Base-by-base conservation (phyloP, 2,888 invertebrate species). In the Dusona sp. region DNA sequence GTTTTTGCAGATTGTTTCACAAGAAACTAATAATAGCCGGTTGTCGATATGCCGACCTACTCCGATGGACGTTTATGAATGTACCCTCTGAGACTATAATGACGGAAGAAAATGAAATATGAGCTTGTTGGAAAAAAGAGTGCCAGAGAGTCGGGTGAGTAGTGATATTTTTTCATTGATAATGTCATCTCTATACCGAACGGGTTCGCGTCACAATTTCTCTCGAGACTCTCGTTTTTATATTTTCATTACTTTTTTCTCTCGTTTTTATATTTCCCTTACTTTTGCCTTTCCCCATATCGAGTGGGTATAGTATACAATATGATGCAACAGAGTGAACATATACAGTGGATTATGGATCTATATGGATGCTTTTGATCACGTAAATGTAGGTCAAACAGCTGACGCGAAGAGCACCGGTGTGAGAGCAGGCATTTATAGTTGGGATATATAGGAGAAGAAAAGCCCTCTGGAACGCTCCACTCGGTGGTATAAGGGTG, bases 331-430 rank as follows among this genome's bases (percentile, higher is more conserved):
- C 57, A 29, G 42, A 29, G 68, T 16, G 25, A 22, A 42, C 19
- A 19, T 77, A 38, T 70, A 74, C 79, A 74, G 72, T 36, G 77
- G 61, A 81, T 54, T 81, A 61, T 70, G 54, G 72, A 73, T 57
- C 79, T 79, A 61, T 80, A 45, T 82, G 54, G 86, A 70, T 86
- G 72, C 83, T 85, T 75, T 83, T 54, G 61, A 83, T 72, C 84
- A 75, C 22, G 68, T 45, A 77, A 84, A 89, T 87, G 64, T 87
- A 79, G 88, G 88, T 85, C 85, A 78, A 89, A 83, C 87, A 87
- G 88, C 85, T 87, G 86, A 87, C 86, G 87, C 81, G 29, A 78
- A 81, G 83, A 83, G 81, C 45, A 72, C 75, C 57, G 64, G 61
- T 45, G 61, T 57, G 75, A 33, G 79, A 70, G 79, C 11, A 38